A percentile compares a stretch with the other conserved stretches of the same genome.
These are phyloP conservation scores for Pseudocheirus occidentalis DNA, from an alignment of 2,797 vertebrate species.

Conservation along the genomic window DNA sequence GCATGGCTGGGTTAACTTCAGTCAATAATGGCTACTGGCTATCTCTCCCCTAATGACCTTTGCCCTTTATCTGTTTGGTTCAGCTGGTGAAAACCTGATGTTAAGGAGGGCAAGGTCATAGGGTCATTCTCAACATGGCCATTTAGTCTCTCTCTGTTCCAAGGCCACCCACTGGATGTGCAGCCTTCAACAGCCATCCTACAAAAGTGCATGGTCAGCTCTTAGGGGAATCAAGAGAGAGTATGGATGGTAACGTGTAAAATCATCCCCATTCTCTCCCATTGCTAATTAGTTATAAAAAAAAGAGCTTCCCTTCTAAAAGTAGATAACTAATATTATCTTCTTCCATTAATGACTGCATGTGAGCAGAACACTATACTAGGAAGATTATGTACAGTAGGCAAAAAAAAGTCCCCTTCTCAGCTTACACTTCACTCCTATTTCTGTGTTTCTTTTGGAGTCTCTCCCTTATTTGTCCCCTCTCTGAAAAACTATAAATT, in stretches of 20 bases:
- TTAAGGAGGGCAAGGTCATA: conserved; percentile 19
- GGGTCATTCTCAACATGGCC: not conserved
- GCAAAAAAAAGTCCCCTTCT: not conserved
- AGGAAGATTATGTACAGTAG: not conserved
- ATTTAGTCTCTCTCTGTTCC: not conserved
- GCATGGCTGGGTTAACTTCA: not conserved
- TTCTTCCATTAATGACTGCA: not conserved
- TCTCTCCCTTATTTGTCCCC: not conserved
- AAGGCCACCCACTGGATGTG: not conserved
- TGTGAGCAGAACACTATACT: not conserved
- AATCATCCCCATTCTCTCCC: not conserved
- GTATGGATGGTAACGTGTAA: conserved; percentile 3
- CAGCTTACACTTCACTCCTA: not conserved
- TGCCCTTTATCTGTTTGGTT: not conserved
- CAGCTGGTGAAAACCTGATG: not conserved
- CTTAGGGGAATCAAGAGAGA: not conserved
- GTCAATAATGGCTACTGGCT: not conserved
- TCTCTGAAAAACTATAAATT: not conserved
- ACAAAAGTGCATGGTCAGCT: not conserved
- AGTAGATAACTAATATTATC: not conserved
- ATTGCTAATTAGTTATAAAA: not conserved
- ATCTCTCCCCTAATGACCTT: not conserved
- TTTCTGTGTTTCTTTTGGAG: not conserved
- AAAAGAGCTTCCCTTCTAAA: not conserved
- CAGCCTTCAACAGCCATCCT: conserved; percentile 15